Percentiles rank a stretch among this genome's conserved stretches.
Conservation (phyloP, 2,797 vertebrate species). For the Iguana delicatissima region DNA sequence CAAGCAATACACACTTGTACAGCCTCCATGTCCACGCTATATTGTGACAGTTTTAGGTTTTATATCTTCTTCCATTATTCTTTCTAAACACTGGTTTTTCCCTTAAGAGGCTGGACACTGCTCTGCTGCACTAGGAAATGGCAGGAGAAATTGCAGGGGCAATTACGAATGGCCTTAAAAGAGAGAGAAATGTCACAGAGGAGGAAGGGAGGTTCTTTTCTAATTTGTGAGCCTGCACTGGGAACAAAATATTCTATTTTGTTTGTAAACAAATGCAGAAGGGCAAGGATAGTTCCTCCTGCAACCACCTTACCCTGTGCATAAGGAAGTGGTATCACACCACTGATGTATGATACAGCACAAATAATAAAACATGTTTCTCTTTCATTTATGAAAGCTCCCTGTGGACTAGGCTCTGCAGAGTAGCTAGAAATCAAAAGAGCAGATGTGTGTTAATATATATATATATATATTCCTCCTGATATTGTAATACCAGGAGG, state of each 20-base stretch:
- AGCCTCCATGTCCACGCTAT: background rate
- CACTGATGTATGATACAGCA: no score
- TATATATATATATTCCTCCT: background rate
- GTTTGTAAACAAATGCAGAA: background rate
- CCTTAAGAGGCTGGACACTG: background rate
- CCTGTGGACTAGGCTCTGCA: background rate
- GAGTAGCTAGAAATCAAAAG: slow-evolving; percentile 14
- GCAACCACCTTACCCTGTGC: background rate
- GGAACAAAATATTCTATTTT: background rate
- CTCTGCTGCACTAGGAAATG: background rate
- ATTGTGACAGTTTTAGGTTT: background rate
- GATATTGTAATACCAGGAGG: slow-evolving; percentile 24
- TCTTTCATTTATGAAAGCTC: background rate
- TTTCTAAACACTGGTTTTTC: background rate
- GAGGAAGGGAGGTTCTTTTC: background rate
- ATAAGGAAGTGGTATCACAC: background rate
- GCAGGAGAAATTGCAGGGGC: background rate
- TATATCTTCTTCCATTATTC: background rate
- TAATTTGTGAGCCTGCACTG: background rate
- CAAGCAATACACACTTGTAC: background rate
- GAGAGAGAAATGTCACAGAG: background rate
- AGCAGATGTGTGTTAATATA: background rate
- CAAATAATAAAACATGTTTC: background rate
- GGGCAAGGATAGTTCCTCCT: background rate
- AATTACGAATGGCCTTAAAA: background rate